Base-by-base conservation (phyloP, 2,888 invertebrate species). In the Alentia gelatinosa region DNA sequence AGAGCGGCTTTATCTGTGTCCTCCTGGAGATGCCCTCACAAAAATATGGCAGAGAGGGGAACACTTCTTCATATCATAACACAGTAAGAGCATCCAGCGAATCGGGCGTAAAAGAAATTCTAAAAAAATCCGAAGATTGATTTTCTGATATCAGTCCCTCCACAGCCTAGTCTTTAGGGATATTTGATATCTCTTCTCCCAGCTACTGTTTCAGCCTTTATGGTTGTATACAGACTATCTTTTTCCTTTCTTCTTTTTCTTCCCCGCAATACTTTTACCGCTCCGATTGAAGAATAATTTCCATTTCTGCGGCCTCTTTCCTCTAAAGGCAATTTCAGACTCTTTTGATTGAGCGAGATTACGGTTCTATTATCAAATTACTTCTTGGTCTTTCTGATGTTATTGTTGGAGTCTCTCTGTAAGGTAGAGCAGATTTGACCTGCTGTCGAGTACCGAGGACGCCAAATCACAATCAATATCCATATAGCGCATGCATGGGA, bases 341-440 rank as follows among this genome's bases (percentile, higher is more conserved):
- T 79, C 39, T 35, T 79, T 79, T 39, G 74, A 26, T 74, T 74
- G 30, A 19, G 26, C 40, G 26, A 83, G 83, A 83, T 83, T 83
- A 40, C 47, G 4, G 47, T 19, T 47, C 47, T 86, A 86, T 86
- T n/a, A 86, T 86, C 47, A 40, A 86, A 86, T 86, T 86, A 86
- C 86, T 42, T 86, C 30, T 26, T 47, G 42, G 12, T 7, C 37
- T 35, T 15, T 79, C 37, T 79, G 79, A 79, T 35, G 39, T 35
- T 79, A 79, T 39, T 19, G 5, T 19, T 5, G 23, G 39, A 79
- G 39, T 3, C 79, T 39, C 26, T 79, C n/a, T 79, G 39, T 30
- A 33, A 26, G 56, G n/a, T 56, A 56, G 23, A 56, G 12, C 56
- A 12, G 23, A 56, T 19, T 56, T 56, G 56, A 56, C n/a, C 56